A percentile compares a stretch with the other conserved stretches of the same genome.
These are phyloP conservation scores for Papilio glaucus DNA, from an alignment of 1,140 invertebrate species.

Conservation along the genomic window DNA sequence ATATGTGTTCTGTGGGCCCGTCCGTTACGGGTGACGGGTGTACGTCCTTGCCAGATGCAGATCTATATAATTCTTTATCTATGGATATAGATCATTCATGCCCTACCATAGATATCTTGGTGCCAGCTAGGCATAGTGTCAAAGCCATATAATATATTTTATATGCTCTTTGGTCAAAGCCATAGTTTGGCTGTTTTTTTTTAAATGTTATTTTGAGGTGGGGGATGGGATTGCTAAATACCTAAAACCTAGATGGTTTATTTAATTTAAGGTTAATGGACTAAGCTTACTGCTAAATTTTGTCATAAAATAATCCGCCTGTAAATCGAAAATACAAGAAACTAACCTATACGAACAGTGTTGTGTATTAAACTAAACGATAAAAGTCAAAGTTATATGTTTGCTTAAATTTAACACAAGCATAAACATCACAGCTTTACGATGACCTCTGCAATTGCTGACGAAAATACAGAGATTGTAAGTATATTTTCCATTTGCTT, in stretches of 20 bases:
- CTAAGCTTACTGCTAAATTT: not conserved
- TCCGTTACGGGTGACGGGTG: too few relatives aligned
- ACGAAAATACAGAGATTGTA: constrained; percentile 66
- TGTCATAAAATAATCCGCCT: not conserved
- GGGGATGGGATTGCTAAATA: too few relatives aligned
- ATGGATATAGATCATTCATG: too few relatives aligned
- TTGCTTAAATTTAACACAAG: not conserved
- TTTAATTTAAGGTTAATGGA: not conserved
- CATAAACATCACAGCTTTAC: constrained; percentile 3
- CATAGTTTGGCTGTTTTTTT: not conserved
- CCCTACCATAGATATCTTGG: too few relatives aligned
- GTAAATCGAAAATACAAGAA: not conserved
- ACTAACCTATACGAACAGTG: not conserved
- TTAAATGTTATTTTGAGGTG: too few relatives aligned
- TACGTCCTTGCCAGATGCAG: too few relatives aligned
- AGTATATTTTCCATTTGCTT: constrained; percentile 36
- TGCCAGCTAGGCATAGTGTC: too few relatives aligned
- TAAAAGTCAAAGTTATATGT: not conserved
- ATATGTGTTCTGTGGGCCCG: too few relatives aligned
- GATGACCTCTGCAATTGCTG: constrained; percentile 45
- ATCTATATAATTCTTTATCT: too few relatives aligned
- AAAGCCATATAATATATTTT: too few relatives aligned
- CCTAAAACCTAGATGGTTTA: too few relatives aligned
- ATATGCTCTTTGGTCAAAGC: too few relatives aligned
- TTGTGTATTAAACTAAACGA: not conserved